Evolutionary conservation across 2,888 invertebrate species (phyloP), one percentile per base, ranked within the genome.

Genomic region (Pristionchus mayeri): DNA sequence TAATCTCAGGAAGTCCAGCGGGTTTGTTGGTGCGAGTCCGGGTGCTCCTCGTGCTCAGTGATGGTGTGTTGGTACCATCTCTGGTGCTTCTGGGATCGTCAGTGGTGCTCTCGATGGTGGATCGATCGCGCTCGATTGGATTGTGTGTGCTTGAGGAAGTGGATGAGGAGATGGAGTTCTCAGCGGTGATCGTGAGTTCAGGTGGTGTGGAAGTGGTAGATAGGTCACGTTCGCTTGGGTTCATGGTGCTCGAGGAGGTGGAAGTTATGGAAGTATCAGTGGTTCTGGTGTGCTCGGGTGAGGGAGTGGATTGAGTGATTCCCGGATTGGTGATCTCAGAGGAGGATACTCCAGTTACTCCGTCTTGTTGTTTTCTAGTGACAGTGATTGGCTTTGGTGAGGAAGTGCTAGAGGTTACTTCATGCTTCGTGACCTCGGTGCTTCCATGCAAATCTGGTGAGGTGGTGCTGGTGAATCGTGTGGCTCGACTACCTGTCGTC

Each of bases 401-500:
- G 21, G 21, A 4, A 18, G 40, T 71, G 1, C 13, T n/a, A 44
- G 71, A 0, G 24, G n/a, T n/a, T n/a, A n/a, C n/a, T 44, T n/a
- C 9, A 21, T 54, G 54, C 54, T n/a, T 54, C 11, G 37, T 44
- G 13, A 34, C 34, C 63, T 30, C 9, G 3, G 63, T 67, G 67
- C 37, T 71, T n/a, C 71, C 34, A 63, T n/a, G n/a, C n/a, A n/a
- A n/a, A n/a, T 6, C 44, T 13, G 44, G 44, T 44, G 44, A 9
- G 44, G 44, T 44, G 44, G 63, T 71, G 71, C 71, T 21, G 40
- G 63, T 4, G 60, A 71, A 1, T n/a, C 71, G 40, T 21, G 71
- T 71, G n/a, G 71, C 71, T n/a, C 40, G n/a, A 13, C 11, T 71
- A 71, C 71, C 71, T 71, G 27, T 21, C 40, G 71, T 40, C 67